A percentile compares a stretch with the other conserved stretches of the same genome.
Conservation (phyloP, 2,797 vertebrate genomes). For the Pseudochirops corinnae region DNA sequence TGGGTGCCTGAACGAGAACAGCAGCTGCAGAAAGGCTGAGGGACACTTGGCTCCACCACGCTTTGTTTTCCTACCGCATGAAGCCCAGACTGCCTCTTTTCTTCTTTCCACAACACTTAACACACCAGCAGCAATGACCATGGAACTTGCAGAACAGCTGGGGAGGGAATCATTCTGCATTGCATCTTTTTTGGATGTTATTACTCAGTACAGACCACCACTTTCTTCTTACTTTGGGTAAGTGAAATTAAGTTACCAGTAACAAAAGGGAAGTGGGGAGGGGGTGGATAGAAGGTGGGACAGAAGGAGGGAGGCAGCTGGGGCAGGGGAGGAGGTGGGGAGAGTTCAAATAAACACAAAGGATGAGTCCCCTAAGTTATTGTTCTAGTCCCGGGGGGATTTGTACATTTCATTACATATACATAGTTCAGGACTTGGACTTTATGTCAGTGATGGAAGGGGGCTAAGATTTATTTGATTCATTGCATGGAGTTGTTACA, state of each 20-base stretch:
- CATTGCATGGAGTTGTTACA: background rate
- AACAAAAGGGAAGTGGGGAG: background rate
- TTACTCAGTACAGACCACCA: background rate
- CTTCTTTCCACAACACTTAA: conserved; percentile 17
- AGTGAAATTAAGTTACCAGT: conserved; percentile 54
- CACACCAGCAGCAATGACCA: conserved; percentile 52
- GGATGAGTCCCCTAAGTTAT: conserved; percentile 6
- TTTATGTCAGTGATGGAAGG: conserved; percentile 25
- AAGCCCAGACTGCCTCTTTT: conserved; percentile 24
- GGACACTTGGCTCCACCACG: conserved; percentile 39
- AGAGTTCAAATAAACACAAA: background rate
- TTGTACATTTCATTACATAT: background rate
- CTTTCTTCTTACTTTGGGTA: conserved; percentile 61
- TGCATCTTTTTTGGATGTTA: conserved; percentile 15
- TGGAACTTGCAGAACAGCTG: conserved; percentile 59
- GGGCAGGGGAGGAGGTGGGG: background rate
- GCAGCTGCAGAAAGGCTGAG: background rate
- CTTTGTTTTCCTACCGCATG: conserved; percentile 68
- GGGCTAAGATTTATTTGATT: conserved; percentile 39
- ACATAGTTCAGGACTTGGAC: conserved; percentile 14
- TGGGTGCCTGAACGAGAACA: background rate
- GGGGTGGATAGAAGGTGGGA: background rate
- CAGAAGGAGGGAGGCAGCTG: background rate
- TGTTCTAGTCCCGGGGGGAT: background rate
- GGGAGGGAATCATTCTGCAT: conserved; percentile 10